Conservation (phyloP, 2,113 vertebrate species). For the Thymallus thymallus region DNA sequence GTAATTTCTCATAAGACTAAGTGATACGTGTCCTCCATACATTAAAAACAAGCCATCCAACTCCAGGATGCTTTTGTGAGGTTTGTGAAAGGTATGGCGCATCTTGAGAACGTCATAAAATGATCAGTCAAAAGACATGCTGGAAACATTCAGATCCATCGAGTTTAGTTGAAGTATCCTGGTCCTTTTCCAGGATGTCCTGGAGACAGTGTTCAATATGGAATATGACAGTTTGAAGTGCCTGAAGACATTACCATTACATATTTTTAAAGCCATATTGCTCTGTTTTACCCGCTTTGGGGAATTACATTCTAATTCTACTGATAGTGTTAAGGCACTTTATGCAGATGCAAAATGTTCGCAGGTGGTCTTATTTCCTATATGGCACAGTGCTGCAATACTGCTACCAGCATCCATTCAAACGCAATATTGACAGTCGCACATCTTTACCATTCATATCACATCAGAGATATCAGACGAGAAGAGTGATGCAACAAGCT, state of each 20-base stretch:
- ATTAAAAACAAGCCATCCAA: conserved; percentile 51
- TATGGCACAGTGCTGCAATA: conserved; percentile 61
- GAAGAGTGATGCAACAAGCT: background rate
- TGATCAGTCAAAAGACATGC: conserved; percentile 35
- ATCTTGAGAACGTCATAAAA: conserved; percentile 32
- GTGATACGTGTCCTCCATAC: conserved; percentile 41
- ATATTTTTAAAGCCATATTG: background rate
- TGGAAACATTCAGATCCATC: conserved; percentile 42
- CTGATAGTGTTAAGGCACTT: conserved; percentile 55
- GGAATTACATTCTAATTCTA: conserved; percentile 14
- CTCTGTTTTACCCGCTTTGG: background rate
- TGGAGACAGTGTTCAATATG: conserved; percentile 61
- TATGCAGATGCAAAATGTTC: conserved; percentile 31
- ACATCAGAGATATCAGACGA: conserved; percentile 3
- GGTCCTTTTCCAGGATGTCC: conserved; percentile 63
- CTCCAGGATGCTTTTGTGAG: conserved; percentile 59
- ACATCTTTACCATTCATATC: conserved; percentile 30
- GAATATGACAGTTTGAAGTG: conserved; percentile 15
- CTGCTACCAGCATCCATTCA: conserved; percentile 47
- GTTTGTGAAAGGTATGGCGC: conserved; percentile 24
- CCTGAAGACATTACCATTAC: background rate
- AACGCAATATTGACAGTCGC: conserved; percentile 40
- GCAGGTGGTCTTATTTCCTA: conserved; percentile 30
- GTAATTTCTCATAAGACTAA: conserved; percentile 33
- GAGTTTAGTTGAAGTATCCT: conserved; percentile 29